These are phyloP conservation scores for Chloroceryle aenea DNA, from an alignment of 2,113 vertebrate species.

Conservation along the genomic window DNA sequence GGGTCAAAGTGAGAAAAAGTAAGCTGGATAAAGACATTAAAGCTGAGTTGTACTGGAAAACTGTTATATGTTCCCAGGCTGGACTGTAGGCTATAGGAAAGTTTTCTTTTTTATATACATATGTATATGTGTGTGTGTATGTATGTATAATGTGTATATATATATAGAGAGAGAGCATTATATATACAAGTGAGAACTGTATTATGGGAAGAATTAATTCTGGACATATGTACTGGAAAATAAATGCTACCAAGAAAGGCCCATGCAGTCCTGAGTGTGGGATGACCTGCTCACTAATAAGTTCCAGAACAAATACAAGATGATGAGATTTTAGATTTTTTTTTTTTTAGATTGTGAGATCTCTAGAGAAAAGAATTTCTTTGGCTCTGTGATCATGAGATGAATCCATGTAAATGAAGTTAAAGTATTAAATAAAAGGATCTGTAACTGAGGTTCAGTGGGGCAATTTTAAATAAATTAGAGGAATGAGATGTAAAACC, in stretches of 20 bases:
- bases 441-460: not conserved
- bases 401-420: not conserved
- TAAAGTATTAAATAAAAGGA: not conserved
- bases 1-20: not conserved
- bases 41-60: not conserved
- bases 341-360: not conserved
- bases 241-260: not conserved
- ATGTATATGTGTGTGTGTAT: not conserved
- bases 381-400: not conserved
- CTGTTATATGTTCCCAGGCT: not conserved
- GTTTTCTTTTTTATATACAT: not conserved
- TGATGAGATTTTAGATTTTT: not conserved
- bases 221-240: not conserved
- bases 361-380: not conserved
- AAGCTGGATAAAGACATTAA: not conserved
- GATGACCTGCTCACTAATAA: not conserved
- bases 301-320: not conserved
- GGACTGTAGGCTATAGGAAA: not conserved
- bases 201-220: not conserved
- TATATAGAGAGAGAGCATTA: not conserved
- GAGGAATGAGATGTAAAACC: not conserved
- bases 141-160: not conserved
- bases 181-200: not conserved
- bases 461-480: not conserved
- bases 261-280: not conserved